These are phyloP conservation scores for Micrasema minimum DNA, from an alignment of 1,140 invertebrate genomes.

Conservation along the genomic window DNA sequence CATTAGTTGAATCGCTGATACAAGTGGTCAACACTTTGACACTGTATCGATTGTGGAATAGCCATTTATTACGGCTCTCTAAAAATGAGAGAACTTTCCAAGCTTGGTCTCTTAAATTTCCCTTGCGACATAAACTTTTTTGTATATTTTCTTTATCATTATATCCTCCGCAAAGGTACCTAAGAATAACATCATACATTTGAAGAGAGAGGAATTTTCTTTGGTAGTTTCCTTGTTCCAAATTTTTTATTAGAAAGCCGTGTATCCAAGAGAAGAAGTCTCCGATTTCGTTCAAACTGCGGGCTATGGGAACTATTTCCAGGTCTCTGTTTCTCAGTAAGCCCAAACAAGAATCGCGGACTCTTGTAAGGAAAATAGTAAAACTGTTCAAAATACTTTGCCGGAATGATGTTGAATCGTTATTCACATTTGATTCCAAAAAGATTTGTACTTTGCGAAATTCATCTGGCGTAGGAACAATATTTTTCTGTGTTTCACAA, in stretches of 20 bases:
- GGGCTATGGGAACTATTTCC: background rate
- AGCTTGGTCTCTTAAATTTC: constrained; percentile 33
- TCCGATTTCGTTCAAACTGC: constrained; percentile 21
- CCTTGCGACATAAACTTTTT: constrained; percentile 34
- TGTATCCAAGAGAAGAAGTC: constrained; percentile 55
- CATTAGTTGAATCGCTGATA: constrained; percentile 43
- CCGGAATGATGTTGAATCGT: constrained; percentile 61
- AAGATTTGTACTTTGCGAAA: constrained; percentile 58
- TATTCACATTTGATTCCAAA: constrained; percentile 60
- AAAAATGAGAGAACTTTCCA: constrained; percentile 40
- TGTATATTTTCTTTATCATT: constrained; percentile 55
- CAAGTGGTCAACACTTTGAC: constrained; percentile 33
- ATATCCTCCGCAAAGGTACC: constrained; percentile 54
- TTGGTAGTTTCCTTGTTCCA: constrained; percentile 63
- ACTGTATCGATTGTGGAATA: constrained; percentile 19
- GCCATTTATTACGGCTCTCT: constrained; percentile 39
- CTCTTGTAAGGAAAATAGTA: constrained; percentile 55
- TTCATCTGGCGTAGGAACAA: constrained; percentile 55
- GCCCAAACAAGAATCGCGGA: constrained; percentile 42
- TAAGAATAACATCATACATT: constrained; percentile 55
- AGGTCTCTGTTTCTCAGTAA: constrained; percentile 14
- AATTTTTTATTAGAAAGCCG: constrained; percentile 56
- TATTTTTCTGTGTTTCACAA: constrained; percentile 57
- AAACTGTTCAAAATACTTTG: constrained; percentile 60
- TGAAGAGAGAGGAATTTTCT: constrained; percentile 61